Base-by-base conservation (phyloP, 2,888 invertebrate genomes). In the Ormyrus pomaceus region DNA sequence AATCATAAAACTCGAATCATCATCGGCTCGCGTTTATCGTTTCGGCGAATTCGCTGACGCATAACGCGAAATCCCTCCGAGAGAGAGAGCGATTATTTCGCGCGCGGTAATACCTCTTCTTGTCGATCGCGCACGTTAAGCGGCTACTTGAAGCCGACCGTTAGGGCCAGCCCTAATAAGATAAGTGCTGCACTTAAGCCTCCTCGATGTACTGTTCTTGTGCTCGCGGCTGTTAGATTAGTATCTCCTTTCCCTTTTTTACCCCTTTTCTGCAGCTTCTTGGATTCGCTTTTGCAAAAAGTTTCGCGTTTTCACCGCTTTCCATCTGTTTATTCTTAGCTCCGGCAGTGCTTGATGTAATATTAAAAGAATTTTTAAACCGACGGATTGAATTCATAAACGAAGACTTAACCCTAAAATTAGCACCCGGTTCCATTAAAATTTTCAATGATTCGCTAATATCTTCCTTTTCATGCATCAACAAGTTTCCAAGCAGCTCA, bases 91-190 rank as follows among this genome's bases (percentile, higher is more conserved):
- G 61, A 61, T 72, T 51, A 72, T 72, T 72, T 72, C 58, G 13
- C 71, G 50, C 66, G 66, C 58, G 59, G 61, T 53, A 51, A 62
- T 76, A 48, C 68, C 55, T 76, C 68, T 68, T 76, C 53, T 69
- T 76, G 51, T 69, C 68, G 61, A 69, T 68, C 66, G 13, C 51
- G 45, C 34, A 34, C 34, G 34, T 34, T 34, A 34, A 81, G 62
- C 79, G 64, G 80, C 78, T 82, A 78, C 82, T 83, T 82, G 82
- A 71, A 71, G 73, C 64, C 65, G 77, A 78, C 77, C 78, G 77
- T 77, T 82, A 79, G 82, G 83, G 82, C 76, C 77, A 83, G 72
- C 68, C 75, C 79, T 83, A 82, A 83, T 81, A 78, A 79, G 82
- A 83, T 84, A 84, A 82, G 81, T 83, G 69, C 81, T 9, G 80